Percentiles rank a stretch among this genome's conserved stretches.
These are phyloP conservation scores for Hydrotaea diabolus DNA, from an alignment of 2,888 invertebrate genomes.

Conservation along the genomic window DNA sequence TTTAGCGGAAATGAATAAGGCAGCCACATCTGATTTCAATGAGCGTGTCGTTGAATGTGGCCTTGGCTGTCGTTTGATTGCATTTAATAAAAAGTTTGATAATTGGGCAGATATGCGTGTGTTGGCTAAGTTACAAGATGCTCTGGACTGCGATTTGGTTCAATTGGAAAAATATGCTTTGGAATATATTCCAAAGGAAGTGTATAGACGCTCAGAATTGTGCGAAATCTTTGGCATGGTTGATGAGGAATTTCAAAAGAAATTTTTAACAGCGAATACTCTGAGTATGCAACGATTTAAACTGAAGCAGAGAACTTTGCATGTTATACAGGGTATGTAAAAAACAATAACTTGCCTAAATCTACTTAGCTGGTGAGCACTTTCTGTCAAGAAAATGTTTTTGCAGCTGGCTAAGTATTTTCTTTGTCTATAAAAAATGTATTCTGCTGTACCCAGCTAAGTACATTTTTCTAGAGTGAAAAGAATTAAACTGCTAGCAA, in stretches of 20 bases:
- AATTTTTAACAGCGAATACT: constrained; percentile 86
- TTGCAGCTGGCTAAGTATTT: too few species aligned
- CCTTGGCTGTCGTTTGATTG: constrained; percentile 90
- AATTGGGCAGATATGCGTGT: constrained; percentile 85
- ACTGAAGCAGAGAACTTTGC: constrained; percentile 91
- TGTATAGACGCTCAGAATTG: constrained; percentile 88
- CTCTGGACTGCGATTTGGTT: constrained; percentile 84
- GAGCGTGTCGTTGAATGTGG: constrained; percentile 96
- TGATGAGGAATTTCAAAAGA: constrained; percentile 84
- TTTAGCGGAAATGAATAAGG: constrained; percentile 94
- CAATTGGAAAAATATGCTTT: constrained; percentile 87
- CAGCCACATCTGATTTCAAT: constrained; percentile 95
- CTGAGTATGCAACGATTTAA: constrained; percentile 86
- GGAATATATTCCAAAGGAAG: constrained; percentile 84
- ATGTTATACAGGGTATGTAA: constrained; percentile 89
- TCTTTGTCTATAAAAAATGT: too few species aligned
- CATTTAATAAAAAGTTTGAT: constrained; percentile 83
- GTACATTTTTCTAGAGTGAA: too few species aligned
- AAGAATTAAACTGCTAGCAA: too few species aligned
- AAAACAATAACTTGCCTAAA: too few species aligned
- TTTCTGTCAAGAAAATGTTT: too few species aligned
- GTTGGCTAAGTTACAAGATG: constrained; percentile 88
- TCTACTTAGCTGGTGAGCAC: too few species aligned
- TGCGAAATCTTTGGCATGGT: constrained; percentile 82
- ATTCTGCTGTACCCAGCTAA: too few species aligned